Evolutionary conservation across 2,888 invertebrate species (phyloP), one percentile per base, ranked within the genome.

Genomic region (Scaeva pyrastri): DNA sequence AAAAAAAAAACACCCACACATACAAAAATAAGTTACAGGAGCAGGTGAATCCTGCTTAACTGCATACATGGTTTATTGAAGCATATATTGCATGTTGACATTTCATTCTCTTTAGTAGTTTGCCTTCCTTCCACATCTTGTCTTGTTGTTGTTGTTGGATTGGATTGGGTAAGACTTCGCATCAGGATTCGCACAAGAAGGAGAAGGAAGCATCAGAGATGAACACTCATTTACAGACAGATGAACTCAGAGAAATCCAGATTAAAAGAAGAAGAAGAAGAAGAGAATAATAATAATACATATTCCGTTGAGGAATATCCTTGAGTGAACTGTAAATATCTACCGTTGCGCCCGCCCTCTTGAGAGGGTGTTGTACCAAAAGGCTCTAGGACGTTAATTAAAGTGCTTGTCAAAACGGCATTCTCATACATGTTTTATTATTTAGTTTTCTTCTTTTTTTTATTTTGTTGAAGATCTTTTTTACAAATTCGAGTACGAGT

Each of bases 241-340:
- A 76, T 85, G 85, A 76, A 81, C 81, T 64, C 55, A 21, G 21
- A 62, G 43, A 43, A 41, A 60, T 41, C 23, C 60, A 75, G 66
- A 66, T 73, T 68, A 41, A 66, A n/a, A 73, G 43, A 14, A 41
- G 14, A 60, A 48, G n/a, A 10, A 7, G 43, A 77, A 39, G 56
- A 31, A 41, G n/a, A 12, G n/a, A 12, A 43, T 43, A 31, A 31
- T 31, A 31, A 31, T 31, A 31, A 31, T 31, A n/a, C n/a, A 50
- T 39, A 80, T 76, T 73, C 72, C 72, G 60, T 73, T 48, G 70
- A 73, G 85, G 70, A 81, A 85, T 62, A 85, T 81, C 81, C 81
- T 85, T 76, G 85, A 85, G 85, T 76, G 85, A 81, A 85, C 76
- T 73, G 76, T 72, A 85, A 85, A 85, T 81, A 81, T 80, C 62